Percentiles rank a stretch among this genome's conserved stretches.
These are phyloP conservation scores for Lithobius niger DNA, from an alignment of 1,140 invertebrate genomes.

Conservation along the genomic window DNA sequence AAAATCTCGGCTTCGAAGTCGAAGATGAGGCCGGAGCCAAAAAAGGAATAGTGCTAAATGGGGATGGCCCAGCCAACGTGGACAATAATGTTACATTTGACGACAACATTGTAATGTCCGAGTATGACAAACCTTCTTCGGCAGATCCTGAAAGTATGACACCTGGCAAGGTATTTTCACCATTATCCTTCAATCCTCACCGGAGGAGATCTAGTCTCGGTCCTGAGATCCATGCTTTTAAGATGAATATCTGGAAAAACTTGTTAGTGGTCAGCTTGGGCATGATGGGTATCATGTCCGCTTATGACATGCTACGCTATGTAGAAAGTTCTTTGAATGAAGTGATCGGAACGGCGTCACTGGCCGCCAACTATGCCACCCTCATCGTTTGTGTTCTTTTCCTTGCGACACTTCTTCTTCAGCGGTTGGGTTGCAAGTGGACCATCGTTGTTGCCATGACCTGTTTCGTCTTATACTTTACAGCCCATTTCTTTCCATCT, in stretches of 20 bases:
- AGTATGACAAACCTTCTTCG: too few species aligned
- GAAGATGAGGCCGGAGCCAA: too few species aligned
- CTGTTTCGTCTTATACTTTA: slow-evolving; percentile 87
- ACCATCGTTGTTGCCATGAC: slow-evolving; percentile 80
- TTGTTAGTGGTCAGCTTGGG: neutral
- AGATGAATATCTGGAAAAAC: slow-evolving; percentile 5
- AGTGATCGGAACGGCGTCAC: slow-evolving; percentile 2
- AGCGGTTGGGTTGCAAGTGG: slow-evolving; percentile 85
- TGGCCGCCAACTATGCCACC: neutral
- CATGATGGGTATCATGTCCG: neutral
- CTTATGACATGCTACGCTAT: slow-evolving; percentile 2
- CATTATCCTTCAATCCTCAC: too few species aligned
- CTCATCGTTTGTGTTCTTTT: slow-evolving; percentile 40
- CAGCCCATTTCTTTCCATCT: slow-evolving; percentile 83
- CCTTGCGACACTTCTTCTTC: slow-evolving; percentile 75
- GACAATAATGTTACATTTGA: too few species aligned
- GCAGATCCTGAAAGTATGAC: too few species aligned
- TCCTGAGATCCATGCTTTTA: too few species aligned
- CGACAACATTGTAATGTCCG: too few species aligned
- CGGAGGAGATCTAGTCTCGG: too few species aligned
- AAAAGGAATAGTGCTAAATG: too few species aligned
- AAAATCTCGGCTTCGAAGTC: too few species aligned
- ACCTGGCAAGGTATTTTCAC: too few species aligned
- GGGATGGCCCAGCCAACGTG: too few species aligned
- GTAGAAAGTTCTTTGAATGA: neutral